Percentiles rank a stretch among this genome's conserved stretches.
phyloP scores from a whole-genome alignment of 2,113 vertebrate genomes.

The Fukomys damarensis region DNA sequence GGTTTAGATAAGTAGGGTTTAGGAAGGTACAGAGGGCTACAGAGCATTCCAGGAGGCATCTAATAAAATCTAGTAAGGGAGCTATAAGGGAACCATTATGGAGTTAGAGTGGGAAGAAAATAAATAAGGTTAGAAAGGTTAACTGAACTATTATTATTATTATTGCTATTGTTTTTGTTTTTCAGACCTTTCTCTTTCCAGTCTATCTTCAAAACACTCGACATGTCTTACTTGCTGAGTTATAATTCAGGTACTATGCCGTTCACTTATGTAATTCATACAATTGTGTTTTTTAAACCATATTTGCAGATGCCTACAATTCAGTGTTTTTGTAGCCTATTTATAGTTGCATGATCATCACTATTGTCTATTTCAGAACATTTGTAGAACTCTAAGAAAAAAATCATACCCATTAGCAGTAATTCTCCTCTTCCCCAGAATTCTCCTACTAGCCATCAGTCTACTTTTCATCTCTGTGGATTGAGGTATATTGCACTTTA shows the following conservation, averaged over 20 bases:
- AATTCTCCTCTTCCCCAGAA: not conserved
- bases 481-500: not conserved
- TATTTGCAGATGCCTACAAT: too few species aligned
- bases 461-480: not conserved
- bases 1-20: not conserved
- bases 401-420: not conserved
- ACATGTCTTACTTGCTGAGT: not conserved
- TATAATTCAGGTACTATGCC: not conserved
- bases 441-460: not conserved
- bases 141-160: not conserved
- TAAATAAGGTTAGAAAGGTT: not conserved
- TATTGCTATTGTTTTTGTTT: not conserved
- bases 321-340: too few species aligned
- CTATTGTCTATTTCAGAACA: not conserved
- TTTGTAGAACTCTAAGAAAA: not conserved
- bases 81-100: not conserved
- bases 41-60: conserved; percentile 7
- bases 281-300: not conserved
- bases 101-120: not conserved
- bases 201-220: not conserved
- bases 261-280: not conserved
- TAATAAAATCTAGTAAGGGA: not conserved
- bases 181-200: not conserved
- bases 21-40: not conserved
- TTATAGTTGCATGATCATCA: not conserved